Percentiles rank a stretch among this genome's conserved stretches.
Evolutionary conservation across 2,888 invertebrate species (phyloP).

Genomic region (Acanthoscelides obtectus): DNA sequence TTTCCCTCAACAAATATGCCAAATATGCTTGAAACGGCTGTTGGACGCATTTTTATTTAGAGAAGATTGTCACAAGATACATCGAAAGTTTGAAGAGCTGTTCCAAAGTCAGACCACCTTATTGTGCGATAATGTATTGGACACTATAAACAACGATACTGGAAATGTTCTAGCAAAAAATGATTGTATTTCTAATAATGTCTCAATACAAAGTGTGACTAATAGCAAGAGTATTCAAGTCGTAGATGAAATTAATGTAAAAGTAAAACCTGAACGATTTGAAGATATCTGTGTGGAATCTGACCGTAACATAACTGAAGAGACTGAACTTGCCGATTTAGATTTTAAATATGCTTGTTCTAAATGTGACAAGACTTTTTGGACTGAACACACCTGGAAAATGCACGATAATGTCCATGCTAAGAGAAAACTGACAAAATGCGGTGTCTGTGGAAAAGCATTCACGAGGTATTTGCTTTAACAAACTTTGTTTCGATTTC

Average conservation of each 20-base stretch:
- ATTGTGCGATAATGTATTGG: background rate
- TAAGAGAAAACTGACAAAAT: constrained; percentile 23
- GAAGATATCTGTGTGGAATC: background rate
- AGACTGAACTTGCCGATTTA: constrained; percentile 3
- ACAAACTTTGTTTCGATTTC: background rate
- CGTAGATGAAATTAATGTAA: background rate
- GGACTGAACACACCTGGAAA: constrained; percentile 27
- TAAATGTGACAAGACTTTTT: constrained; percentile 25
- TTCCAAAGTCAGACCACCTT: constrained; percentile 7
- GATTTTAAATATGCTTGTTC: constrained; percentile 19
- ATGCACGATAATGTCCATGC: constrained; percentile 30
- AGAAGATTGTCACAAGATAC: constrained; percentile 29
- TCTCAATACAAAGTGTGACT: background rate
- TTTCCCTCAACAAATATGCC: constrained; percentile 32
- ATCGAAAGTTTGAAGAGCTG: constrained; percentile 25
- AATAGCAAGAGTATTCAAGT: background rate
- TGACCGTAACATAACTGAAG: constrained; percentile 9
- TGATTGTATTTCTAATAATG: background rate
- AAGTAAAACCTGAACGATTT: constrained; percentile 1
- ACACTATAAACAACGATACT: background rate
- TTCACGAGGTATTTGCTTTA: constrained; percentile 24
- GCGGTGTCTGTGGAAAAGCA: constrained; percentile 26
- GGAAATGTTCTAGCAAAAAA: background rate
- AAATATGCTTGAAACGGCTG: constrained; percentile 29
- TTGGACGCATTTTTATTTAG: constrained; percentile 29